Percentiles rank a stretch among this genome's conserved stretches.
Conservation (phyloP, 2,888 invertebrate species). For the Parnassius glacialis region DNA sequence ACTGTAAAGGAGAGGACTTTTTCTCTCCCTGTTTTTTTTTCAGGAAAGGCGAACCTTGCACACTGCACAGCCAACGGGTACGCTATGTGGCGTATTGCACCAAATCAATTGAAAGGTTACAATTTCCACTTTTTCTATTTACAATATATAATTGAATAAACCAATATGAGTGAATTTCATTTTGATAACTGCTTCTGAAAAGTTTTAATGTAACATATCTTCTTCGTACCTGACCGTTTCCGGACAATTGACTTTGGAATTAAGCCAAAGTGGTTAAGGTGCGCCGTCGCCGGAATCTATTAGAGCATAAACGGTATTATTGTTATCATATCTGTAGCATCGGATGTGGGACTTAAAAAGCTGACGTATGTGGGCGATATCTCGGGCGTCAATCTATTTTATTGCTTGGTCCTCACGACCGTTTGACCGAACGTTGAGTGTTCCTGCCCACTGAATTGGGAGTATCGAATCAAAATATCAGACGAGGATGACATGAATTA, state of each 20-base stretch:
- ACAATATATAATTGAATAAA: too few relatives aligned
- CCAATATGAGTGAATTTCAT: too few relatives aligned
- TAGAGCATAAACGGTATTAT: neutral
- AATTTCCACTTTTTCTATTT: too few relatives aligned
- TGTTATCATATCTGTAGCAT: conserved; percentile 2
- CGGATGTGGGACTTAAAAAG: conserved; percentile 12
- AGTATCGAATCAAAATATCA: neutral
- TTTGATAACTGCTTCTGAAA: too few relatives aligned
- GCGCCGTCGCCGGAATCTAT: conserved; percentile 10
- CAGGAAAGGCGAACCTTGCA: too few relatives aligned
- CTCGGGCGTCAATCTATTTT: conserved; percentile 7
- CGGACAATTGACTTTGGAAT: conserved; percentile 2
- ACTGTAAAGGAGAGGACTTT: too few relatives aligned
- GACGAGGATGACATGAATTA: neutral
- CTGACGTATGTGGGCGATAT: conserved; percentile 12
- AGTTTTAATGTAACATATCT: neutral
- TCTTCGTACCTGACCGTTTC: conserved; percentile 2
- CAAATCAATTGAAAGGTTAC: too few relatives aligned
- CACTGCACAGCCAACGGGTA: too few relatives aligned
- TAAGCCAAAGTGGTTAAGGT: conserved; percentile 3
- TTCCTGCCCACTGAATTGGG: neutral
- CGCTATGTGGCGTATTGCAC: too few relatives aligned
- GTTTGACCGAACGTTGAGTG: neutral
- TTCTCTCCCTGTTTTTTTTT: too few relatives aligned
- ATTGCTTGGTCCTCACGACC: conserved; percentile 1